These are phyloP conservation scores for Andrena fulva DNA, from an alignment of 2,888 invertebrate genomes.

Conservation along the genomic window DNA sequence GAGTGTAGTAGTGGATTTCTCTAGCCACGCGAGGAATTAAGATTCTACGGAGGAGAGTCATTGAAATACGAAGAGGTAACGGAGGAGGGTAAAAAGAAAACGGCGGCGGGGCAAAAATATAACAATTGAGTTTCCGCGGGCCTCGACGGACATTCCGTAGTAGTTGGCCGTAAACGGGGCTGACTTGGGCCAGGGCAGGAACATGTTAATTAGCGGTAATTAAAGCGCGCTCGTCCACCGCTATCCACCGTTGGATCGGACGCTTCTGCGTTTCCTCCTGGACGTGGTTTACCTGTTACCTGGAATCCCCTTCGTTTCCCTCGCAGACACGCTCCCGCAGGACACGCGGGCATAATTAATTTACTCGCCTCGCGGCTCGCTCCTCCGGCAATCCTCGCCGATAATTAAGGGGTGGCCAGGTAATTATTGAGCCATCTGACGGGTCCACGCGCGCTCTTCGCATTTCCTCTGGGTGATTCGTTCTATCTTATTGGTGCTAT, in stretches of 20 bases:
- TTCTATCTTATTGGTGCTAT: too few relatives aligned
- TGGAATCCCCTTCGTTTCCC: constrained; percentile 46
- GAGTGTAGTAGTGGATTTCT: too few relatives aligned
- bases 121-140: constrained; percentile 51
- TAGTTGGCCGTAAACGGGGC: constrained; percentile 54
- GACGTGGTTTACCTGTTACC: constrained; percentile 50
- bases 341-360: constrained; percentile 72
- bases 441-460: background rate
- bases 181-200: constrained; percentile 58
- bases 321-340: constrained; percentile 37
- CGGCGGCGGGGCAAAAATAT: constrained; percentile 25
- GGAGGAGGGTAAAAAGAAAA: constrained; percentile 2
- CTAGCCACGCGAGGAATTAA: background rate
- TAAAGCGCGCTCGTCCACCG: constrained; percentile 57
- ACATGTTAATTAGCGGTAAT: constrained; percentile 73
- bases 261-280: constrained; percentile 28
- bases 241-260: constrained; percentile 45
- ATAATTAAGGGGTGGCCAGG: constrained; percentile 49
- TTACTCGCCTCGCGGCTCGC: constrained; percentile 73
- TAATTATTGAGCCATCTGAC: background rate
- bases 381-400: constrained; percentile 69
- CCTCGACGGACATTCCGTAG: constrained; percentile 53
- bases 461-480: background rate
- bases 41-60: constrained; percentile 4
- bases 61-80: background rate